Base-by-base conservation (phyloP, 2,113 vertebrate genomes). In the Orthonyx spaldingii region DNA sequence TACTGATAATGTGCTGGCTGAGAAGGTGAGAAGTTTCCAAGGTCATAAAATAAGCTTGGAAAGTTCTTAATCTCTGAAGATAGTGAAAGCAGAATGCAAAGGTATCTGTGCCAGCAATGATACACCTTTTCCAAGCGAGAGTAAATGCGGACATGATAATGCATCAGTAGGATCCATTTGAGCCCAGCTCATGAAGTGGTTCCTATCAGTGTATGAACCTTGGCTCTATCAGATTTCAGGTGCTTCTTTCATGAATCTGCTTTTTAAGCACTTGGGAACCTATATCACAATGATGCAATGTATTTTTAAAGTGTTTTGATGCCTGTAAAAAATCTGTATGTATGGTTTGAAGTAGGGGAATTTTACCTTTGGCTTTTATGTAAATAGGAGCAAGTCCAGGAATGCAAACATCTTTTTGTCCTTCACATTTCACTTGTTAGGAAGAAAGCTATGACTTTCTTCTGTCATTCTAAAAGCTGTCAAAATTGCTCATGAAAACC, bases 301-400 rank as follows among this genome's bases (percentile, higher is more conserved):
- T 50, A 55, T 90, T 96, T 94, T 92, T 41, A 13, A 85, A 92
- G 71, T 84, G 61, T 90, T 94, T 90, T 87, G 55, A 65, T 92
- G 33, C 42, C 59, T 77, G n/a, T 77, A 28, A 88, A 89, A 93
- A 53, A 69, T 92, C 46, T 50, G 9, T 61, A n/a, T 81, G 42
- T 80, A n/a, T 63, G 46, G 13, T 63, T 88, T 77, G 75, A 81
- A 49, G 23, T 65, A 70, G 50, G 32, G 57, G n/a, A 88, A 56
- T 88, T 93, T 92, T 96, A 91, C 79, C 71, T 94, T 88, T 90
- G 70, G 77, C 70, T 86, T 96, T 72, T 70, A 69, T 77, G 63
- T 90, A 87, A 90, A 91, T 74, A 94, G 71, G 23, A 77, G 70
- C 47, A 88, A 89, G 24, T 83, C 39, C 14, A 59, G 37, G 75